A percentile compares a stretch with the other conserved stretches of the same genome.
Conservation (phyloP, 2,113 vertebrate species). For the Colossoma macropomum region DNA sequence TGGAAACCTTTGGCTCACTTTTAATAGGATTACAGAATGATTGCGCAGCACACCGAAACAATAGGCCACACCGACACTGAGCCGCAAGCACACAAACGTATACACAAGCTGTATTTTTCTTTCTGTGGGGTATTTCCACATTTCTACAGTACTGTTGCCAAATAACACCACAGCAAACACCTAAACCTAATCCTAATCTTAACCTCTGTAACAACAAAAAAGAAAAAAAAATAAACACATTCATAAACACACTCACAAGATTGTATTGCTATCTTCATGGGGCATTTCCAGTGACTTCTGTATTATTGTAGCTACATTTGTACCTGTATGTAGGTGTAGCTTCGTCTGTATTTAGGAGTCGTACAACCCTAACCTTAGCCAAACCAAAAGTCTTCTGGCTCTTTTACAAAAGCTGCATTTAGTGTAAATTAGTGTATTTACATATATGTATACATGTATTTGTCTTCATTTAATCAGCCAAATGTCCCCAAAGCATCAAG, state of each 20-base stretch:
- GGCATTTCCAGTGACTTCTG: neutral
- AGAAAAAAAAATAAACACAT: neutral
- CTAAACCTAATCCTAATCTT: neutral
- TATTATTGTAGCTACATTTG: neutral
- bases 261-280: neutral
- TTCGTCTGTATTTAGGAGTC: too few relatives aligned
- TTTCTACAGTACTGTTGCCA: neutral
- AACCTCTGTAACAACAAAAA: neutral
- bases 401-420: too few relatives aligned
- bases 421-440: too few relatives aligned
- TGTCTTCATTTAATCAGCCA: too few relatives aligned
- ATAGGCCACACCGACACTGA: constrained; percentile 34
- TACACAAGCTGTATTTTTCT: neutral
- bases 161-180: neutral
- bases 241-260: too few relatives aligned
- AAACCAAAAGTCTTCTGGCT: too few relatives aligned
- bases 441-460: too few relatives aligned
- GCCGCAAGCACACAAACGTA: constrained; percentile 45
- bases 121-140: neutral
- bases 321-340: too few relatives aligned
- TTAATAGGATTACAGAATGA: constrained; percentile 56
- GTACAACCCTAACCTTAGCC: too few relatives aligned
- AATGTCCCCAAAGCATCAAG: too few relatives aligned
- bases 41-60: neutral
- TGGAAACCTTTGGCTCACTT: constrained; percentile 50